Evolutionary conservation across 1,140 invertebrate species (phyloP).

Genomic region (Tenebrio molitor): DNA sequence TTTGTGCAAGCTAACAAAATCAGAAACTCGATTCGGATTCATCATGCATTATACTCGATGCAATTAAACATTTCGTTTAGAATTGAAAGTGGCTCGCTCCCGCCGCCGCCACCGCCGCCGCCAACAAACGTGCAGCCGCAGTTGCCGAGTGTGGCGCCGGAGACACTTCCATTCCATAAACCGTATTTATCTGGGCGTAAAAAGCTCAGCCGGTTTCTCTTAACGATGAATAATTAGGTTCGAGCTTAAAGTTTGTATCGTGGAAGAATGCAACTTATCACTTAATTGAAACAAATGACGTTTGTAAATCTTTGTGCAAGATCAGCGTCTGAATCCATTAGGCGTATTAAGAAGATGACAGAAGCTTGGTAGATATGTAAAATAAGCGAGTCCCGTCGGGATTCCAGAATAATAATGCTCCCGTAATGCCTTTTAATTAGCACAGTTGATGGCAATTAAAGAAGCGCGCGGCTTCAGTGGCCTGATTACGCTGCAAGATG

Average conservation of each 20-base stretch:
- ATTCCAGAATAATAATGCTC: conserved; percentile 50
- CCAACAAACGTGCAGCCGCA: too few species aligned
- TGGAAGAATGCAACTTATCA: conserved; percentile 34
- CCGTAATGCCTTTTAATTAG: conserved; percentile 55
- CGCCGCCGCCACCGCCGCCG: too few species aligned
- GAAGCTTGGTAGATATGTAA: conserved; percentile 48
- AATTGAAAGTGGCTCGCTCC: too few species aligned
- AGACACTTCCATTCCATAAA: too few species aligned
- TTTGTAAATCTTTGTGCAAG: conserved; percentile 42
- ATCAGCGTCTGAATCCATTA: conserved; percentile 43
- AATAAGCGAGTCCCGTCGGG: conserved; percentile 40
- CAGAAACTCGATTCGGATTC: too few species aligned
- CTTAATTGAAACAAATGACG: conserved; percentile 42
- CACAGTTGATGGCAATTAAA: conserved; percentile 54
- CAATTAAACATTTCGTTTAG: too few species aligned
- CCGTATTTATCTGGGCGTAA: too few species aligned
- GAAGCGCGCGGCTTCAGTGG: conserved; percentile 45
- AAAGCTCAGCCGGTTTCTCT: too few species aligned
- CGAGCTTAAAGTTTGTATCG: not conserved
- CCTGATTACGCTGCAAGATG: conserved; percentile 52
- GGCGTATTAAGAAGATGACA: conserved; percentile 47
- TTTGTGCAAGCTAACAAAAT: not conserved
- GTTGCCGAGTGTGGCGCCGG: too few species aligned
- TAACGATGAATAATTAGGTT: not conserved
- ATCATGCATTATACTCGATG: too few species aligned